Percentiles rank a stretch among this genome's conserved stretches.
These are phyloP conservation scores for Nysson spinosus DNA, from an alignment of 2,888 invertebrate genomes.

Conservation along the genomic window DNA sequence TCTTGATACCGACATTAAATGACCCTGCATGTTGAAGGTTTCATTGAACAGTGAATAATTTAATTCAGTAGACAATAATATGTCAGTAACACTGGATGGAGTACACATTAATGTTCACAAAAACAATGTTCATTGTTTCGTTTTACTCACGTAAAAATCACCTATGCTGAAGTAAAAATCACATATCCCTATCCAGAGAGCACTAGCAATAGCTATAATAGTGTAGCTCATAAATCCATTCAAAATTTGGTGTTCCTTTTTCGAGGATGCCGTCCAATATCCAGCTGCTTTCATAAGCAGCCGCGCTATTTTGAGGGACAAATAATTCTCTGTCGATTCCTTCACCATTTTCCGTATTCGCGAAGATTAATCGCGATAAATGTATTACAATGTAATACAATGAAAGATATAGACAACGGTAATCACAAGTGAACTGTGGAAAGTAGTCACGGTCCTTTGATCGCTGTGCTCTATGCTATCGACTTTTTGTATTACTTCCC, in stretches of 20 bases:
- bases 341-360: no score
- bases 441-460: background rate
- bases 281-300: conserved; percentile 53
- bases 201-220: conserved; percentile 21
- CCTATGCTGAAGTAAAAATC: conserved; percentile 49
- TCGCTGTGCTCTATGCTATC: background rate
- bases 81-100: no score
- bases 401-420: background rate
- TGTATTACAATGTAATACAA: no score
- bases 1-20: no score
- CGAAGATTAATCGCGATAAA: no score
- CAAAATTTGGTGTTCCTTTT: conserved; percentile 30
- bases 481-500: conserved; percentile 13
- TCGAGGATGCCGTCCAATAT: conserved; percentile 47
- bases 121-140: background rate
- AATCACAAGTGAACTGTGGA: background rate
- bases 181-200: conserved; percentile 27
- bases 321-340: conserved; percentile 34
- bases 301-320: conserved; percentile 45
- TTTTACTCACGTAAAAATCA: conserved; percentile 53
- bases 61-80: no score
- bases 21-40: no score
- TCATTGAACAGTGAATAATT: no score
- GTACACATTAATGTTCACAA: no score
- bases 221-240: conserved; percentile 43